phyloP scores from a whole-genome alignment of 2,888 invertebrate species.

The Dryobota labecula region DNA sequence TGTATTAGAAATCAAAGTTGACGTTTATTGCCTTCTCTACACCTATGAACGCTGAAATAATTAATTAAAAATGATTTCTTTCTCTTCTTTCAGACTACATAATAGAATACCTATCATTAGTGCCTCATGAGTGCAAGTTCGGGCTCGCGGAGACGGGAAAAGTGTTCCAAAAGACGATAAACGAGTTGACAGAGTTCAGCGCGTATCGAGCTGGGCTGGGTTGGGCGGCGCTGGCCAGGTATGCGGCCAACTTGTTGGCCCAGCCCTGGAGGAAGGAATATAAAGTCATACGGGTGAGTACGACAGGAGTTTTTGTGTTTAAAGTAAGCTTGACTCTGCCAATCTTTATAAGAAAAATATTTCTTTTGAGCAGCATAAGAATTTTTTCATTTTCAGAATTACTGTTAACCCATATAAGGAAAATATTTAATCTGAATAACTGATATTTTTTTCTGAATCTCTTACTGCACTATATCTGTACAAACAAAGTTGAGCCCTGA shows the following conservation, averaged over 20 bases:
- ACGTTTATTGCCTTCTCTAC: background rate
- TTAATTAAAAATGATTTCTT: background rate
- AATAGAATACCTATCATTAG: constrained; percentile 94
- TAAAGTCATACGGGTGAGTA: constrained; percentile 93
- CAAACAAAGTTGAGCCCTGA: background rate
- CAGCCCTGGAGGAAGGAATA: constrained; percentile 98
- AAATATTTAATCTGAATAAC: background rate
- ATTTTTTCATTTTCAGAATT: too few relatives aligned
- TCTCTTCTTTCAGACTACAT: constrained; percentile 91
- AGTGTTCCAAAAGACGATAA: constrained; percentile 94
- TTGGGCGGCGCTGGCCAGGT: constrained; percentile 96
- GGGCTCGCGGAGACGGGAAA: constrained; percentile 93
- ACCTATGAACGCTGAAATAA: background rate
- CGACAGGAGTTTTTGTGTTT: background rate
- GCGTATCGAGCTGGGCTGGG: constrained; percentile 95
- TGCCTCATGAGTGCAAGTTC: constrained; percentile 95
- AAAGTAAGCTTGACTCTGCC: background rate
- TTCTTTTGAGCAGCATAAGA: too few relatives aligned
- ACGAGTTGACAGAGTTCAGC: constrained; percentile 93
- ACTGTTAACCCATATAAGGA: background rate
- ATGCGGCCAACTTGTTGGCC: constrained; percentile 95
- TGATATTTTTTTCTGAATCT: too few relatives aligned
- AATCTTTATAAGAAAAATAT: too few relatives aligned
- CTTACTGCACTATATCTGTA: background rate
- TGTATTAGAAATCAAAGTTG: background rate